These are phyloP conservation scores for Otolemur garnettii DNA, from an alignment of 2,113 vertebrate genomes.

Conservation along the genomic window DNA sequence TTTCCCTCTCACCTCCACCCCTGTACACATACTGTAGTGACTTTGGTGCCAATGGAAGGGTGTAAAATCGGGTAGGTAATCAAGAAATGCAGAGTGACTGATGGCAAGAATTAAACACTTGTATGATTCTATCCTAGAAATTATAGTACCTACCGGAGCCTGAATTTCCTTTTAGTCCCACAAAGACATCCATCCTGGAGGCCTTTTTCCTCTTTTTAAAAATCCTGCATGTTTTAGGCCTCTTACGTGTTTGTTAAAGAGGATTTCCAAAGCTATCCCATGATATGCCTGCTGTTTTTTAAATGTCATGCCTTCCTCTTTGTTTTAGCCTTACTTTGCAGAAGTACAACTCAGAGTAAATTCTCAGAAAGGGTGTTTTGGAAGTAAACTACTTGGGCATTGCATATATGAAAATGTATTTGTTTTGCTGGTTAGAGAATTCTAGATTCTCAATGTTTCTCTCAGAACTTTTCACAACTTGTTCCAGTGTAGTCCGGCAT, in stretches of 20 bases:
- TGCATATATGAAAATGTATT: constrained; percentile 32
- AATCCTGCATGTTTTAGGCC: not conserved
- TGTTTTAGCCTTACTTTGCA: constrained; percentile 24
- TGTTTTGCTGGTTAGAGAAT: constrained; percentile 13
- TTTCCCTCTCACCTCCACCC: not conserved
- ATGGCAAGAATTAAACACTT: not conserved
- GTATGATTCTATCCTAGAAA: not conserved
- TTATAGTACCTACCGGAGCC: not conserved
- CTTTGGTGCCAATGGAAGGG: not conserved
- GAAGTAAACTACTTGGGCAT: constrained; percentile 21
- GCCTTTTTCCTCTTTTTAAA: constrained; percentile 1
- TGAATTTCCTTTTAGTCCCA: not conserved
- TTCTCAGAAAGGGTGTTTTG: constrained; percentile 32
- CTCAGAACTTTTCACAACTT: constrained; percentile 7
- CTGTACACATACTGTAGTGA: not conserved
- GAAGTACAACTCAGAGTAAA: not conserved
- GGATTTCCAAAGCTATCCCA: not conserved
- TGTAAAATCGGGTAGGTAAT: not conserved
- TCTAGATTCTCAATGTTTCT: not conserved
- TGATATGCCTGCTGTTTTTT: not conserved
- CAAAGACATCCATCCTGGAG: not conserved
- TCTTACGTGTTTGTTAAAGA: not conserved
- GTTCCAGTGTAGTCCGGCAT: not conserved
- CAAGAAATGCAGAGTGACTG: not conserved
- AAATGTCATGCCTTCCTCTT: not conserved